Evolutionary conservation across 2,797 vertebrate genomes (phyloP), one percentile per base, ranked within the genome.

Genomic region (Pterois miles): DNA sequence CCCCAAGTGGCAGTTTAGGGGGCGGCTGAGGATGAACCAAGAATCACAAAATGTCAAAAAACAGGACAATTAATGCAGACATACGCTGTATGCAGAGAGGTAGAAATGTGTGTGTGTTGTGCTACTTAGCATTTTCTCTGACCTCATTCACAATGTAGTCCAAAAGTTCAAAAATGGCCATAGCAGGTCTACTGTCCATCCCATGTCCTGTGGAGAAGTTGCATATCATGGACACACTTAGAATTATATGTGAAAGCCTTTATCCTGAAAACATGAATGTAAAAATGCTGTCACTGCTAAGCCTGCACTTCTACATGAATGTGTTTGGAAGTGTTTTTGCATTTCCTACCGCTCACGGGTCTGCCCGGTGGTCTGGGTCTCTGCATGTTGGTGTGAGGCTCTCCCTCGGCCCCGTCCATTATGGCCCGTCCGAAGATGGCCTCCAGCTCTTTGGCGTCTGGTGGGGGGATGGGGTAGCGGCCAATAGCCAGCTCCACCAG

Each of bases 101-200:
- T 0, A 34, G 2, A 48, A 16, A 12, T 11, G 23, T 59, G 38
- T 34, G 22, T 13, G 3, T 58, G n/a, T n/a, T 74, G 70, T 68
- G 33, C 33, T 64, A 76, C 84, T 57, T 18, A 8, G 58, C 1
- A 1, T 23, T 64, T 71, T 63, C 14, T 93, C 96, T 63, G 67
- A 99, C 98, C 98, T 99, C 98, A 5, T 99, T 99, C 70, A 99
- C 98, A 71, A 99, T 99, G 86, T 99, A 99, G 95, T 99, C 98
- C 96, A 99, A 93, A 86, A 99, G 96, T 69, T 99, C 98, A 63
- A 99, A 99, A 94, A 99, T 99, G 79, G 98, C 98, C 98, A 99
- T 99, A 9, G 97, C 97, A 0, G 98, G 97, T 86, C 98, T 94
- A 81, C 95, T 96, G 92, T 99, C 98, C 93, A 98, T 92, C 79